Base-by-base conservation (phyloP, 2,797 vertebrate genomes). In the Pangasius djambal region DNA sequence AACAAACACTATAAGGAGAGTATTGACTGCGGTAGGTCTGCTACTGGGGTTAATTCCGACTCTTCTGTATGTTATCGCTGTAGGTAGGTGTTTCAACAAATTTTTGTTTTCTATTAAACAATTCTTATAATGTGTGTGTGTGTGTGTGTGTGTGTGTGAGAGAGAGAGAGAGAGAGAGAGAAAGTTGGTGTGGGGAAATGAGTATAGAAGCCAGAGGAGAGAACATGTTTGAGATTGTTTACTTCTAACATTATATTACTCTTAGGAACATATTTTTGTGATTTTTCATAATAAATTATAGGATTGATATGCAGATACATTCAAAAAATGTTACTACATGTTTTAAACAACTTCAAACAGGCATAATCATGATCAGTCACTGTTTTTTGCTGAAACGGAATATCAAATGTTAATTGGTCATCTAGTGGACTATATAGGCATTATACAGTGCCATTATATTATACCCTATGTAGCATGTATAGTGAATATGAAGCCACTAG, bases 1-100 rank as follows among this genome's bases (percentile, higher is more conserved):
- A 6, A 1, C 2, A 72, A 6, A 72, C 69, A 37, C 16, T 7
- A 15, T 0, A 6, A 6, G 7, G 9, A 65, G n/a, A 65, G 28
- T n/a, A 3, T 1, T 13, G 0, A 0, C 16, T 55, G 2, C n/a
- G 28, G 1, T 13, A 67, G 2, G 0, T 13, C 12, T n/a, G 63
- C 28, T 13, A 67, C 63, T 67, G 10, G 5, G 25, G 25, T 25
- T 15, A 18, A 6, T 69, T 31, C 18, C 3, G 16, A 7, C 28
- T 67, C 63, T 31, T 67, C 0, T n/a, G 63, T n/a, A n/a, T 65
- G 3, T n/a, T 65, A 65, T 40, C 1, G 16, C 6, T 72, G 3
- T 7, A 22, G 69, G 69, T 72, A 72, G 34, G 69, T 70, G 13
- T 37, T 37, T 70, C 34, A 72, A 67, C 16, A 6, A 20, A 40